phyloP scores from a whole-genome alignment of 2,888 invertebrate species.

The Chrysomela aeneicollis region DNA sequence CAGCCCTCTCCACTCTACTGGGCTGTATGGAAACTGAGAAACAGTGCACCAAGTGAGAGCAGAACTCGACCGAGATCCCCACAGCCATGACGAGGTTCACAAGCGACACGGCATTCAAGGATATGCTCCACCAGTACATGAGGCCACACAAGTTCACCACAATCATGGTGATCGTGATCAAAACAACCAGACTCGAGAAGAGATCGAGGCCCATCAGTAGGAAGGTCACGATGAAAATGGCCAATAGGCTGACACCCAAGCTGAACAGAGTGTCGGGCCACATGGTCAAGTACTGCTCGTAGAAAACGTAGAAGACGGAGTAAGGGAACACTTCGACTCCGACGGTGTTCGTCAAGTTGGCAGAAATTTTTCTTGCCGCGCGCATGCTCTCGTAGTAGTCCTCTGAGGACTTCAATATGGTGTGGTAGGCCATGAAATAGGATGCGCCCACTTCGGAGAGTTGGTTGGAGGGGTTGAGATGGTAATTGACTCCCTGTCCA shows the following conservation, averaged over 20 bases:
- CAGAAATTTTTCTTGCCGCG: constrained; percentile 75
- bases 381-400: constrained; percentile 92
- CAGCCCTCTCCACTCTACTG: constrained; percentile 78
- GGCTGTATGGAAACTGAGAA: constrained; percentile 83
- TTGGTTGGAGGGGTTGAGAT: constrained; percentile 56
- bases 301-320: constrained; percentile 97
- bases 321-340: constrained; percentile 83
- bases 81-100: constrained; percentile 98
- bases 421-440: constrained; percentile 95
- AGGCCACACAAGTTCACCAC: constrained; percentile 90
- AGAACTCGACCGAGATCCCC: constrained; percentile 98
- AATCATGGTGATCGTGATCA: constrained; percentile 93
- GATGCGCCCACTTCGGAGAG: constrained; percentile 73
- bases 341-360: constrained; percentile 76
- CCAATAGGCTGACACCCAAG: constrained; percentile 85
- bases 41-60: constrained; percentile 94
- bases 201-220: constrained; percentile 93
- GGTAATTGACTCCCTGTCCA: constrained; percentile 73
- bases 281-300: constrained; percentile 98
- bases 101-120: constrained; percentile 94
- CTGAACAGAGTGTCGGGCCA: constrained; percentile 90
- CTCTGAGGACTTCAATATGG: constrained; percentile 84
- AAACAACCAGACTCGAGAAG: constrained; percentile 86
- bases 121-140: constrained; percentile 97
- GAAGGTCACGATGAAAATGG: constrained; percentile 95